A percentile compares a stretch with the other conserved stretches of the same genome.
phyloP scores from a whole-genome alignment of 2,113 vertebrate species.

The Paralichthys olivaceus region DNA sequence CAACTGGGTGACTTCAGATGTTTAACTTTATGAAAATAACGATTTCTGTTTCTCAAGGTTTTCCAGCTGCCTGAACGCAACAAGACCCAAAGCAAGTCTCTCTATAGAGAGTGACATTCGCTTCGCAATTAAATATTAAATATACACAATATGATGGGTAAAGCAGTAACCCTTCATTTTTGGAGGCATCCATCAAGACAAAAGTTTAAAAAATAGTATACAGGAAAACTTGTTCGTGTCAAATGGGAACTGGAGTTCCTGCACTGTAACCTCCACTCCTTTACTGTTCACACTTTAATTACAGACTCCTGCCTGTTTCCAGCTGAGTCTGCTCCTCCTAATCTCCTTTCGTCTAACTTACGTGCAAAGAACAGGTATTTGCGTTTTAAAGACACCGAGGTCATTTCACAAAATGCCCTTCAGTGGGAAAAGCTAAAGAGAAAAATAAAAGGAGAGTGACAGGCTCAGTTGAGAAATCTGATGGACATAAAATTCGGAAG shows the following conservation, averaged over 20 bases:
- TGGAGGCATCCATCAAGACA: no score
- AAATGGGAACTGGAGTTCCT: background rate
- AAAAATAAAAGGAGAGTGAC: background rate
- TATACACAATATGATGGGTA: no score
- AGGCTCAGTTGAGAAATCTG: background rate
- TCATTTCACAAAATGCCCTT: background rate
- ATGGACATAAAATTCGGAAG: background rate
- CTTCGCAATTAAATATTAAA: no score
- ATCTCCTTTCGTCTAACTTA: slow-evolving; percentile 1
- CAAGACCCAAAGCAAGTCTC: no score
- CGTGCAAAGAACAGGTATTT: slow-evolving; percentile 7
- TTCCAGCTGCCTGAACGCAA: background rate
- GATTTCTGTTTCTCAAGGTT: background rate
- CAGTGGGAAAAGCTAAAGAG: background rate
- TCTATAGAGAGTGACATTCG: no score
- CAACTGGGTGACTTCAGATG: background rate
- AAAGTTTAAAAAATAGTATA: no score
- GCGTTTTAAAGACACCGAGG: background rate
- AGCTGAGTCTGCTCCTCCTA: slow-evolving; percentile 18
- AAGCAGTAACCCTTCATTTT: no score
- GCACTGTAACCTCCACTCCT: background rate
- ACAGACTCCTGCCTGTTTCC: slow-evolving; percentile 5
- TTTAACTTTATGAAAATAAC: background rate
- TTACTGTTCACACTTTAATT: slow-evolving; percentile 2
- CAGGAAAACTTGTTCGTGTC: background rate